phyloP scores from a whole-genome alignment of 2,113 vertebrate species.

The Laterallus jamaicensis region DNA sequence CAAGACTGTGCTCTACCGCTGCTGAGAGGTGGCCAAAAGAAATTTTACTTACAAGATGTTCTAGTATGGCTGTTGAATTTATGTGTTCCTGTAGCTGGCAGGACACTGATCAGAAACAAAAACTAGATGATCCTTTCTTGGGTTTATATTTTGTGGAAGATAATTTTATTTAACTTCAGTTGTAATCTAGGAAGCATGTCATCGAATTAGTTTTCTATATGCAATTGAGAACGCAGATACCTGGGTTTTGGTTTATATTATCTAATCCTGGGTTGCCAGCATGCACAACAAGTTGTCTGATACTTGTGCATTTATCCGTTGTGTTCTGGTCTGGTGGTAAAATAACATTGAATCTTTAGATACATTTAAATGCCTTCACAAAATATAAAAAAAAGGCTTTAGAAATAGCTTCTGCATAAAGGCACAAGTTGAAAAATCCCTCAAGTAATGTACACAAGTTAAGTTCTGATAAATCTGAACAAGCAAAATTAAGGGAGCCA shows the following conservation, averaged over 20 bases:
- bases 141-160: background rate
- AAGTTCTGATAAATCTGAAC: background rate
- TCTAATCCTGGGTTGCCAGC: background rate
- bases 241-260: background rate
- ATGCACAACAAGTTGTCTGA: background rate
- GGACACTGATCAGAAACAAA: background rate
- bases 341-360: background rate
- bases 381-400: background rate
- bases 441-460: background rate
- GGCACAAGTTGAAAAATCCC: background rate
- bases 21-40: slow-evolving; percentile 82
- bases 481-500: background rate
- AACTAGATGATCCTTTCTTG: background rate
- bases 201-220: background rate
- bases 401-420: background rate
- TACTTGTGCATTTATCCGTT: background rate
- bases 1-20: slow-evolving; percentile 95
- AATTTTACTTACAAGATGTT: background rate
- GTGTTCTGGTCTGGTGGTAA: background rate
- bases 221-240: background rate
- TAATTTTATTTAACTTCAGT: background rate
- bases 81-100: background rate
- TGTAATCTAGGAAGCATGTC: background rate
- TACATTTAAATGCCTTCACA: background rate
- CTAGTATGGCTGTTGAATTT: background rate